These are phyloP conservation scores for Numida meleagris DNA, from an alignment of 2,113 vertebrate species.

Conservation along the genomic window DNA sequence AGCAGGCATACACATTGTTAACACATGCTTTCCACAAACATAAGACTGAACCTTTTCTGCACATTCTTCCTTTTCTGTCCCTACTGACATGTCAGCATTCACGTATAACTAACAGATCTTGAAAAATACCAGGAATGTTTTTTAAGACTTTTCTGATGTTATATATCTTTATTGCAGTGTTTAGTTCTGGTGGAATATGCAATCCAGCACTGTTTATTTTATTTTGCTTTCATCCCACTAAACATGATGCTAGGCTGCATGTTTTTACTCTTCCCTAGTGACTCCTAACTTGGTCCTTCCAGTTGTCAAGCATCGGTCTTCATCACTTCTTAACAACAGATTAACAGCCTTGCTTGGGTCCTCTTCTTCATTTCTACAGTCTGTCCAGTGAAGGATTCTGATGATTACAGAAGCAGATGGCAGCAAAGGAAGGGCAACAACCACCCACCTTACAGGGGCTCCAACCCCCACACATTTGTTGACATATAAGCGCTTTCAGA, in stretches of 20 bases:
- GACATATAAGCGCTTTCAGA: accelerated
- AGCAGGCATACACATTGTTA: background rate
- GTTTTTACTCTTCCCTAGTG: background rate
- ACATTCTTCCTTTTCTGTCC: background rate
- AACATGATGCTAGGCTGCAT: background rate
- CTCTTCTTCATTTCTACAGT: background rate
- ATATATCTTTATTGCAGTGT: background rate
- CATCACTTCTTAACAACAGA: background rate
- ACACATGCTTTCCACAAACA: background rate
- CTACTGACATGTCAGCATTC: background rate
- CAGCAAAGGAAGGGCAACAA: background rate
- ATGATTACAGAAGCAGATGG: background rate
- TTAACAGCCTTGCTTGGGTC: background rate
- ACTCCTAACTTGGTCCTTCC: background rate
- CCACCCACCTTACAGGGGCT: background rate
- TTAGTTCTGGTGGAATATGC: background rate
- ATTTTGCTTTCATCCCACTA: background rate
- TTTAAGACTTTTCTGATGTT: background rate
- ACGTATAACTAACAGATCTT: background rate
- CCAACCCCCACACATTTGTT: background rate
- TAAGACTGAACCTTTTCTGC: background rate
- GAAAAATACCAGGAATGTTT: background rate
- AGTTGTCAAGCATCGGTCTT: background rate
- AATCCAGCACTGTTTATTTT: background rate
- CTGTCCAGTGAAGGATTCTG: background rate